Percentiles rank a stretch among this genome's conserved stretches.
phyloP scores from a whole-genome alignment of 2,797 vertebrate species.

The Sebastes trivittatus region DNA sequence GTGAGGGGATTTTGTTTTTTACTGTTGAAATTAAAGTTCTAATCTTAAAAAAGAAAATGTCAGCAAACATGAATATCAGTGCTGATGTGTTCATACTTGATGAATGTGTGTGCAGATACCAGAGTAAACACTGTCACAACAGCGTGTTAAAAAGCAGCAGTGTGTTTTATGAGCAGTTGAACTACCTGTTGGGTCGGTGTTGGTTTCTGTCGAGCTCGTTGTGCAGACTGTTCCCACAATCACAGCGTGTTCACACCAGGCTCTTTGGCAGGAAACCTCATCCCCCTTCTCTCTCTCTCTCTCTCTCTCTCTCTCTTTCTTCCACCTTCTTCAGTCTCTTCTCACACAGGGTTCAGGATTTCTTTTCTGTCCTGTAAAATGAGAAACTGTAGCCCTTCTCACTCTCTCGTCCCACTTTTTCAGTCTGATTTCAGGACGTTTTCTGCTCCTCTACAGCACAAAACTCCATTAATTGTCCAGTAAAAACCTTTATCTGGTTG shows the following conservation, averaged over 20 bases:
- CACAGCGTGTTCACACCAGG: constrained; percentile 11
- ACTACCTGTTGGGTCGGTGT: constrained; percentile 57
- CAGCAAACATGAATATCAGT: background rate
- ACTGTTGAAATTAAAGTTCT: background rate
- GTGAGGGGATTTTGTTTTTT: background rate
- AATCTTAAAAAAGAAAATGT: background rate
- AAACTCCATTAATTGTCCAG: background rate
- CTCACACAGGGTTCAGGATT: background rate
- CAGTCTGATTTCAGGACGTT: background rate
- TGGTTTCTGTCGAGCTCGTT: constrained; percentile 45
- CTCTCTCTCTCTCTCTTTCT: background rate
- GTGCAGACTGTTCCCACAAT: constrained; percentile 46
- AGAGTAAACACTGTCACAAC: background rate
- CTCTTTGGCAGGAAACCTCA: constrained; percentile 34
- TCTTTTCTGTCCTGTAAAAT: constrained; percentile 12
- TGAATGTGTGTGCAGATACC: background rate
- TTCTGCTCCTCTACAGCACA: background rate
- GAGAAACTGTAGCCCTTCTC: background rate
- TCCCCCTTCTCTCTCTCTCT: background rate
- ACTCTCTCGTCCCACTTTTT: background rate
- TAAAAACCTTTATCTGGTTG: background rate
- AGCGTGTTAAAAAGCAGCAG: constrained; percentile 19
- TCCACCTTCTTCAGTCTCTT: constrained; percentile 3
- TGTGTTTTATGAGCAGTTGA: constrained; percentile 26
- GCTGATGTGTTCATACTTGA: background rate